These are phyloP conservation scores for Sceloporus tristichus DNA, from an alignment of 2,113 vertebrate genomes.

Conservation along the genomic window DNA sequence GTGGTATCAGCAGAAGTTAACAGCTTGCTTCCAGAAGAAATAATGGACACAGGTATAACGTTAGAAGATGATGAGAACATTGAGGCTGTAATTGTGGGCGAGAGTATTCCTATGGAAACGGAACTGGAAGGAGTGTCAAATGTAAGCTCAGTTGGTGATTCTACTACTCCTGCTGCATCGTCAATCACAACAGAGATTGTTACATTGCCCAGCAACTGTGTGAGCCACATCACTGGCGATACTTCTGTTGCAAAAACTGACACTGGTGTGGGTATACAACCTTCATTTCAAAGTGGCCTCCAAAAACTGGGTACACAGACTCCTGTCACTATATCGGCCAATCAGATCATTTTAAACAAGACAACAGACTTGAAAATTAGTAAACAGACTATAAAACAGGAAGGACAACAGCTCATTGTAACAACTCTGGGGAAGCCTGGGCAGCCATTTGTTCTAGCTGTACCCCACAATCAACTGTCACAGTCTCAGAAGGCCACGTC, in stretches of 20 bases:
- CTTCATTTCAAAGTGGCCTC: constrained; percentile 81
- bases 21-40: constrained; percentile 97
- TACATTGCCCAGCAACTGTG: constrained; percentile 76
- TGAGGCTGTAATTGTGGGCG: constrained; percentile 84
- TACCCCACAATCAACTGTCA: constrained; percentile 85
- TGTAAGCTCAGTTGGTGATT: constrained; percentile 71
- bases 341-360: constrained; percentile 95
- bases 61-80: constrained; percentile 90
- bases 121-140: constrained; percentile 86
- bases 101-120: constrained; percentile 85
- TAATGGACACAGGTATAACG: constrained; percentile 93
- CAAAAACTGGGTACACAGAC: constrained; percentile 87
- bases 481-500: constrained; percentile 80
- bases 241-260: constrained; percentile 78
- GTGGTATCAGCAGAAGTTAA: constrained; percentile 97
- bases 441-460: constrained; percentile 90
- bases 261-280: constrained; percentile 75
- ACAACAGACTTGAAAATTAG: constrained; percentile 84
- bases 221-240: constrained; percentile 72
- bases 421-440: constrained; percentile 92
- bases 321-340: constrained; percentile 89
- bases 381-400: constrained; percentile 88
- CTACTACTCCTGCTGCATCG: constrained; percentile 56
- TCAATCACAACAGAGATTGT: constrained; percentile 73
- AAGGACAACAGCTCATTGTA: constrained; percentile 94